Percentiles rank a stretch among this genome's conserved stretches.
Evolutionary conservation across 2,888 invertebrate species (phyloP).

Genomic region (Hypselothyrea guttata): DNA sequence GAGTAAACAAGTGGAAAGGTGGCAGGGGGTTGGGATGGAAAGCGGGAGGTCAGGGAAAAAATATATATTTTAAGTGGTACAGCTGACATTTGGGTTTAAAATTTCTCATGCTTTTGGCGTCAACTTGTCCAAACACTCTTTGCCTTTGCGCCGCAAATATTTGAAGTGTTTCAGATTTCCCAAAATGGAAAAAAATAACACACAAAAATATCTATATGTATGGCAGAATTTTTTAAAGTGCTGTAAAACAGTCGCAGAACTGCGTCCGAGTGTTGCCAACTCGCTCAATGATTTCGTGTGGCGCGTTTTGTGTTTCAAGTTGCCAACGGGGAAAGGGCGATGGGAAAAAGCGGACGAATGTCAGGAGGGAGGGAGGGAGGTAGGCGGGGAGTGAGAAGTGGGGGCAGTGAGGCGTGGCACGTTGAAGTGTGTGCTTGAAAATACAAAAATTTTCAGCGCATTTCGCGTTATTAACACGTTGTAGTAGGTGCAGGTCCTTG

Average conservation of each 20-base stretch:
- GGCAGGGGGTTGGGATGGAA: conserved; percentile 2
- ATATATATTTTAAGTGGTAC: conserved; percentile 57
- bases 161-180: conserved; percentile 74
- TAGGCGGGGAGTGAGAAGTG: conserved; percentile 13
- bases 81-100: conserved; percentile 72
- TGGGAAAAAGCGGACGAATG: too few species aligned
- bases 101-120: conserved; percentile 70
- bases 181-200: conserved; percentile 23
- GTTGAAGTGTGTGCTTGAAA: conserved; percentile 67
- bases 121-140: conserved; percentile 67
- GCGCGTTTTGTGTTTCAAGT: conserved; percentile 75
- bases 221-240: conserved; percentile 40
- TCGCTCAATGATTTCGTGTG: conserved; percentile 67
- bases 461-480: conserved; percentile 75
- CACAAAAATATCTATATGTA: conserved; percentile 12
- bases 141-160: conserved; percentile 56
- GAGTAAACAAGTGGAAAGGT: conserved; percentile 54
- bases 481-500: conserved; percentile 60
- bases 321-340: conserved; percentile 8
- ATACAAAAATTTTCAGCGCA: conserved; percentile 73
- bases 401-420: conserved; percentile 62
- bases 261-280: conserved; percentile 72
- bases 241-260: conserved; percentile 36
- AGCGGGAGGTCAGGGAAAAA: neutral
- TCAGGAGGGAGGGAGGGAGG: neutral